A percentile compares a stretch with the other conserved stretches of the same genome.
Evolutionary conservation across 2,113 vertebrate genomes (phyloP).

Genomic region (Lonchura striata): DNA sequence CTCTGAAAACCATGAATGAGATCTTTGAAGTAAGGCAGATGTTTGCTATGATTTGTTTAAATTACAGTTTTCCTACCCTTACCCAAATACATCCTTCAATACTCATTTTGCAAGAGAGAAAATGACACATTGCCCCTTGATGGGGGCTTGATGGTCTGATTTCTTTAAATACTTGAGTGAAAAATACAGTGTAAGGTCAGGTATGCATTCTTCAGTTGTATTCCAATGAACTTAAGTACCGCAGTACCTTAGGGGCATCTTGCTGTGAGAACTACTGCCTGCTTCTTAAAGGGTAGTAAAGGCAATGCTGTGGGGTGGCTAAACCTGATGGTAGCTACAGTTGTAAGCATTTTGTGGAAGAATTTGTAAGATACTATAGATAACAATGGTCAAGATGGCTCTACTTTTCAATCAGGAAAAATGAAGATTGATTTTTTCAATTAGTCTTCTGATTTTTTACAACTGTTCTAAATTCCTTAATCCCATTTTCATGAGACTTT

Average conservation of each 20-base stretch:
- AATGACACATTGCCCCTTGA: neutral
- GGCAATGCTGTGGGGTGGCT: neutral
- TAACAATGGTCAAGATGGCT: neutral
- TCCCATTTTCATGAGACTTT: neutral
- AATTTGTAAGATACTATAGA: neutral
- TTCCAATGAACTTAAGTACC: neutral
- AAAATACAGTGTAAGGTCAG: neutral
- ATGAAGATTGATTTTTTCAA: neutral
- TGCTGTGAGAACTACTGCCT: neutral
- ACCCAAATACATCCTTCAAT: neutral
- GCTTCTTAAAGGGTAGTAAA: neutral
- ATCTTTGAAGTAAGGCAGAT: neutral
- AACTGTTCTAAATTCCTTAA: neutral
- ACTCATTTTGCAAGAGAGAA: neutral
- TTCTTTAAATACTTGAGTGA: neutral
- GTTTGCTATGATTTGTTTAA: neutral
- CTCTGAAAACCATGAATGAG: neutral
- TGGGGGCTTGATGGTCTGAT: neutral
- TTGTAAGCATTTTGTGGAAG: neutral
- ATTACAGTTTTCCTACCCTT: neutral
- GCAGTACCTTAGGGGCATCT: neutral
- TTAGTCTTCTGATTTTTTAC: neutral
- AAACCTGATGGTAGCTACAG: neutral
- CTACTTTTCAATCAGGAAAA: neutral
- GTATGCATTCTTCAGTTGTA: neutral